Evolutionary conservation across 2,888 invertebrate species (phyloP).

Genomic region (Palloptera scutellata): DNA sequence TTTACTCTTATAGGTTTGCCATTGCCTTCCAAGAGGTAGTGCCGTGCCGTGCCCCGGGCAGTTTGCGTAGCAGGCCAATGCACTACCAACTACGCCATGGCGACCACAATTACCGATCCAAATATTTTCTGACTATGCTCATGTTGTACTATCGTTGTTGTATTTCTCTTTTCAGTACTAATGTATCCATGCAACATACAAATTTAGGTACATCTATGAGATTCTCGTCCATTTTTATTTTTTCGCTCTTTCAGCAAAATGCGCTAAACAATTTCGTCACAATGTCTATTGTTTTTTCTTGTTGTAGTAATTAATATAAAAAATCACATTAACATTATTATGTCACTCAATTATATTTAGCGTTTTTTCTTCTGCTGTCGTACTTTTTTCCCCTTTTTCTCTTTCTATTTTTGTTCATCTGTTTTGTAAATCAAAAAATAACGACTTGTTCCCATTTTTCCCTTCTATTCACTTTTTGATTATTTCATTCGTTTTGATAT

Average conservation of each 20-base stretch:
- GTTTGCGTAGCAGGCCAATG: too few relatives aligned
- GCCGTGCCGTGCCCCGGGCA: too few relatives aligned
- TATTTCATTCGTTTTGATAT: neutral
- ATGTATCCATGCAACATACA: neutral
- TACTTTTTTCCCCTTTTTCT: neutral
- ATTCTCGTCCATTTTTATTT: too few relatives aligned
- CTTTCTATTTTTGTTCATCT: slow-evolving; percentile 1
- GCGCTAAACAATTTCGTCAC: neutral
- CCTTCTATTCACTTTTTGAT: neutral
- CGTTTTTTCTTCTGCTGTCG: slow-evolving; percentile 9
- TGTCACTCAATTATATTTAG: slow-evolving; percentile 37
- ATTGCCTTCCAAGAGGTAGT: too few relatives aligned
- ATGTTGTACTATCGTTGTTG: neutral
- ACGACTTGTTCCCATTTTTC: neutral
- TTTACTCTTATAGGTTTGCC: too few relatives aligned
- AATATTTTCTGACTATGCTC: too few relatives aligned
- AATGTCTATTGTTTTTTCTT: neutral
- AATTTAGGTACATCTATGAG: too few relatives aligned
- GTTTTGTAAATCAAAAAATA: neutral
- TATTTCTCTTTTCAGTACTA: neutral
- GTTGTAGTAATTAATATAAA: neutral
- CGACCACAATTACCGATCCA: too few relatives aligned
- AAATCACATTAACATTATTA: slow-evolving; percentile 27
- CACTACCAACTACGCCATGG: too few relatives aligned
- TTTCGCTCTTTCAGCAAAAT: too few relatives aligned